phyloP scores from a whole-genome alignment of 2,113 vertebrate genomes.

The Isichthys henryi region DNA sequence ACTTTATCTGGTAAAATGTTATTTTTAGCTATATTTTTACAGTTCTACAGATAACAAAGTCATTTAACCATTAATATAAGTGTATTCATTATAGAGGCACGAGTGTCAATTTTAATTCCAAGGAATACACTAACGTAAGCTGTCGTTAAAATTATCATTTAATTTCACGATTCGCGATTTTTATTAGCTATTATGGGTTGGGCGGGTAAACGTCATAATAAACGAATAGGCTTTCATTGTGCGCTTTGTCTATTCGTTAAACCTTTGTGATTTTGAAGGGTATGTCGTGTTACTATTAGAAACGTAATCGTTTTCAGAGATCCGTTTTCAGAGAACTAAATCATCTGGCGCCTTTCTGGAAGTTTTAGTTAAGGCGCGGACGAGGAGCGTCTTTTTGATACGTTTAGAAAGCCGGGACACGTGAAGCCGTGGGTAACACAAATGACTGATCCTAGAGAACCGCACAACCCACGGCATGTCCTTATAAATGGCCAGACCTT shows the following conservation, averaged over 20 bases:
- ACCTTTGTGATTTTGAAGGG: not conserved
- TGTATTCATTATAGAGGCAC: too few species aligned
- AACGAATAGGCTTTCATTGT: not conserved
- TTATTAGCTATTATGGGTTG: not conserved
- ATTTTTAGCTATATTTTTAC: conserved; percentile 9
- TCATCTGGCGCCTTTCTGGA: not conserved
- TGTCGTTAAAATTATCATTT: not conserved
- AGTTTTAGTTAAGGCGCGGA: not conserved
- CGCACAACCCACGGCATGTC: not conserved
- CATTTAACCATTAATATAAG: not conserved
- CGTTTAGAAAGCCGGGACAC: not conserved
- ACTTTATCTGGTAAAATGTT: conserved; percentile 3
- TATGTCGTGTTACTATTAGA: not conserved
- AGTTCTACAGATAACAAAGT: not conserved
- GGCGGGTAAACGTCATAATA: not conserved
- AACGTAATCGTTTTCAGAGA: not conserved
- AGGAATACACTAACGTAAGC: not conserved
- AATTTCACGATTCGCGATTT: not conserved
- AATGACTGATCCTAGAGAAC: not conserved
- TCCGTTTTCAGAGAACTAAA: too few species aligned
- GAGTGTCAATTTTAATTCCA: not conserved
- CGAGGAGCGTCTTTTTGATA: not conserved
- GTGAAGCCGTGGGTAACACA: not conserved
- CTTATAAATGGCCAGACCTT: not conserved
- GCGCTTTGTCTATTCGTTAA: not conserved